Evolutionary conservation across 1,140 invertebrate genomes (phyloP).

Genomic region (Lepidotrigona ventralis): DNA sequence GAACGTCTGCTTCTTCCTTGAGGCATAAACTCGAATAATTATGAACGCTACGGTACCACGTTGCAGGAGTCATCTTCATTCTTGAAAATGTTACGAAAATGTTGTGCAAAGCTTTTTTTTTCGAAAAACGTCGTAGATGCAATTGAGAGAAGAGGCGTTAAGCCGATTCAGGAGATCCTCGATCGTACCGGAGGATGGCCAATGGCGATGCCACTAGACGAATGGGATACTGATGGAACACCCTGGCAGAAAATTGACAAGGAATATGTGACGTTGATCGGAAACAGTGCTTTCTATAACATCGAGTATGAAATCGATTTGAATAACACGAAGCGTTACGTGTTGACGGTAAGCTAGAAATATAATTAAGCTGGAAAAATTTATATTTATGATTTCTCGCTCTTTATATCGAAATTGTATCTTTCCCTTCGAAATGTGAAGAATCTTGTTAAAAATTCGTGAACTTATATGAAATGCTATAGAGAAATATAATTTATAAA

Average conservation of each 20-base stretch:
- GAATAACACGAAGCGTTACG: slow-evolving; percentile 13
- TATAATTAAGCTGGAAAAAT: background rate
- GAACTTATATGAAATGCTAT: no score
- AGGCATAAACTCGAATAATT: background rate
- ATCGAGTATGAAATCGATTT: slow-evolving; percentile 6
- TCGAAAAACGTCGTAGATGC: slow-evolving; percentile 59
- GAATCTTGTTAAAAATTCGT: background rate
- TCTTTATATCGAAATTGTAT: background rate
- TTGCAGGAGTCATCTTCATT: accelerated
- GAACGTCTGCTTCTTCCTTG: background rate
- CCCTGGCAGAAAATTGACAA: slow-evolving; percentile 66
- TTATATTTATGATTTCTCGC: background rate
- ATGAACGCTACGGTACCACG: background rate
- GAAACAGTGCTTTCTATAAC: slow-evolving; percentile 12
- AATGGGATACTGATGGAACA: slow-evolving; percentile 62
- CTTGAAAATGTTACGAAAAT: background rate
- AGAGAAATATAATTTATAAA: background rate
- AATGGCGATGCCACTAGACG: slow-evolving; percentile 56
- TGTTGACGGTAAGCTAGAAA: slow-evolving; percentile 9
- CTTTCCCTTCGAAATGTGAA: background rate
- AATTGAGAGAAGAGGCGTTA: slow-evolving; percentile 67
- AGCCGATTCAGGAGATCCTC: slow-evolving; percentile 70
- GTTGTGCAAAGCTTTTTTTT: background rate
- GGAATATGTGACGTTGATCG: background rate
- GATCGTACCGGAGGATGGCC: slow-evolving; percentile 77